Base-by-base conservation (phyloP, 2,888 invertebrate species). In the Neocrepidodera transversa region DNA sequence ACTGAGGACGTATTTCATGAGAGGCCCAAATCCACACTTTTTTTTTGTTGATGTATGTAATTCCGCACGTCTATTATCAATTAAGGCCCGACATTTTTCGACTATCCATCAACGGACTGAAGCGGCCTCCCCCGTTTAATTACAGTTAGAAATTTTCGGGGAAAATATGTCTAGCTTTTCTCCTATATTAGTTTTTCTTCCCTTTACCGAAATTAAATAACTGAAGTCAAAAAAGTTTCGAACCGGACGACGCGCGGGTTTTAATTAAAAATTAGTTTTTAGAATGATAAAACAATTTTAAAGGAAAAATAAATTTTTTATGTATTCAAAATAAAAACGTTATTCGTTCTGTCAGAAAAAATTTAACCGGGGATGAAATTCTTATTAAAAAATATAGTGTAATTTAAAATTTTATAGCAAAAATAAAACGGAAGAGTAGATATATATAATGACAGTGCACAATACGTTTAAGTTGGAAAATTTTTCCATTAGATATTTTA, bases 151-250 rank as follows among this genome's bases (percentile, higher is more conserved):
- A 42, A 23, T 23, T 35, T 42, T 11, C n/a, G 47, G 32, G 17
- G 11, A 1, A 48, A 48, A 48, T 48, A 17, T 48, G 47, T 48
- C 47, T 28, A 32, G 17, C 11, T 7, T 32, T n/a, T 48, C 18
- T 11, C 30, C 47, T 30, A 48, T 48, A 48, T 48, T 48, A 48
- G 47, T 30, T 48, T 48, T 32, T 48, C 47, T 48, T 48, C 14
- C 17, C 30, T 30, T 48, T 30, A 14, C 16, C 47, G 17, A 48
- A 42, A 48, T 48, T 48, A 48, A 48, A 48, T 48, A 48, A 30
- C 47, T 48, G 16, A 48, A 16, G n/a, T 28, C 17, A 30, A 28
- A 48, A 48, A 32, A 45, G 14, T 45, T 28, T 16, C 13, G 11
- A 2, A 28, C 8, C 17, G n/a, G 13, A 7, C 1, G 11, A 18